These are phyloP conservation scores for Cephus pulcher DNA, from an alignment of 2,888 invertebrate genomes.

Conservation along the genomic window DNA sequence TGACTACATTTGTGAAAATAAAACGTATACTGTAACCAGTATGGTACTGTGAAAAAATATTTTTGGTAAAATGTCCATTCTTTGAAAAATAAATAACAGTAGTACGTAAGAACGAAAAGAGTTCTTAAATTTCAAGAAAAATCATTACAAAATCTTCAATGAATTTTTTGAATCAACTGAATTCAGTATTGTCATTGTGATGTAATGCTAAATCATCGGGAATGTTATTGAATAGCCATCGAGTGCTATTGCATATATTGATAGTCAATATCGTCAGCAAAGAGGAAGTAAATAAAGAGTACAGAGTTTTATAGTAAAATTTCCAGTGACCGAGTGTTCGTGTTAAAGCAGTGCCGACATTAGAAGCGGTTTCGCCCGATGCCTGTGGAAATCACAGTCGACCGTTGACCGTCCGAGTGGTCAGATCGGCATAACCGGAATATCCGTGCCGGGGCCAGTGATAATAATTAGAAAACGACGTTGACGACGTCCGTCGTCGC, in stretches of 20 bases:
- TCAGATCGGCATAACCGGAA: constrained; percentile 17
- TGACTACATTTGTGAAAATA: neutral
- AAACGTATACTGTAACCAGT: neutral
- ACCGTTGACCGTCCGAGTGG: constrained; percentile 28
- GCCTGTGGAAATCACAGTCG: constrained; percentile 30
- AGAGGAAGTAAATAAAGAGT: neutral
- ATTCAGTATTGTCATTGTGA: neutral
- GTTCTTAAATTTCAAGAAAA: neutral
- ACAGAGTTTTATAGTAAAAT: neutral
- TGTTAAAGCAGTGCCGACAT: neutral
- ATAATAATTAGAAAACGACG: neutral
- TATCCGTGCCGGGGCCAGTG: neutral
- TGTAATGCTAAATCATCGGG: neutral
- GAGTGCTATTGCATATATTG: neutral
- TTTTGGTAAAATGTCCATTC: neutral
- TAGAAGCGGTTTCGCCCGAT: constrained; percentile 4
- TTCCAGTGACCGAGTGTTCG: neutral
- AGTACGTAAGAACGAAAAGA: neutral
- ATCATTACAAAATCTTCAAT: neutral
- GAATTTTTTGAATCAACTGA: neutral
- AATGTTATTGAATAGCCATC: neutral
- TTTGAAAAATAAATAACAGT: neutral
- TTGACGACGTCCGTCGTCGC: neutral
- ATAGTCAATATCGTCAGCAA: neutral
- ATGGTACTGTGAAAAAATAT: neutral